A percentile compares a stretch with the other conserved stretches of the same genome.
These are phyloP conservation scores for Typhlichthys subterraneus DNA, from an alignment of 2,797 vertebrate genomes.

Conservation along the genomic window DNA sequence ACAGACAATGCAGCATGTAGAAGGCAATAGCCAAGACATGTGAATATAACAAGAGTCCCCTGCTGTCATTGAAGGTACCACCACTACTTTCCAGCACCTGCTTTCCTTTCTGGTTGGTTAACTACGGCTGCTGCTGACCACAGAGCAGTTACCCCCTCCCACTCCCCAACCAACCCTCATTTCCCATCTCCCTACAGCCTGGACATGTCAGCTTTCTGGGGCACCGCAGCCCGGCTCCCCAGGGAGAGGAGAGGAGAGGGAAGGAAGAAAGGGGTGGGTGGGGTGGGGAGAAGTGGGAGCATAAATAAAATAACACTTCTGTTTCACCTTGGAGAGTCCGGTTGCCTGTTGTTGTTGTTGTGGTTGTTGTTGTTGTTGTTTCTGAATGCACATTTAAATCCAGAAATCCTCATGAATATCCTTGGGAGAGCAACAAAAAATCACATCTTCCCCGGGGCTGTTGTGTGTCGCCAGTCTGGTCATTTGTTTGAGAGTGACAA, in stretches of 20 bases:
- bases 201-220: constrained; percentile 69
- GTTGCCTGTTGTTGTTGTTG: constrained; percentile 27
- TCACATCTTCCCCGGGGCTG: constrained; percentile 39
- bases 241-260: constrained; percentile 44
- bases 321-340: constrained; percentile 69
- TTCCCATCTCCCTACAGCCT: constrained; percentile 45
- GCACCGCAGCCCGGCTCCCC: constrained; percentile 58
- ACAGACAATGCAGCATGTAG: background rate
- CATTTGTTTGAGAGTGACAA: constrained; percentile 40
- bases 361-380: constrained; percentile 56
- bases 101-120: background rate
- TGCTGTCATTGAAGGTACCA: background rate
- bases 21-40: too few relatives aligned
- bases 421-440: constrained; percentile 19
- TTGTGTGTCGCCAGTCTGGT: constrained; percentile 30
- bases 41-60: too few relatives aligned
- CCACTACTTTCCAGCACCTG: background rate
- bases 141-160: constrained; percentile 26
- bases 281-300: constrained; percentile 27
- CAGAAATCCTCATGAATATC: constrained; percentile 46
- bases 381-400: constrained; percentile 56
- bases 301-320: constrained; percentile 75
- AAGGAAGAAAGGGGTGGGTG: background rate
- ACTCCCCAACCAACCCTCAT: constrained; percentile 24
- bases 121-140: constrained; percentile 30